Evolutionary conservation across 2,888 invertebrate species (phyloP).

Genomic region (Chironomus riparius): DNA sequence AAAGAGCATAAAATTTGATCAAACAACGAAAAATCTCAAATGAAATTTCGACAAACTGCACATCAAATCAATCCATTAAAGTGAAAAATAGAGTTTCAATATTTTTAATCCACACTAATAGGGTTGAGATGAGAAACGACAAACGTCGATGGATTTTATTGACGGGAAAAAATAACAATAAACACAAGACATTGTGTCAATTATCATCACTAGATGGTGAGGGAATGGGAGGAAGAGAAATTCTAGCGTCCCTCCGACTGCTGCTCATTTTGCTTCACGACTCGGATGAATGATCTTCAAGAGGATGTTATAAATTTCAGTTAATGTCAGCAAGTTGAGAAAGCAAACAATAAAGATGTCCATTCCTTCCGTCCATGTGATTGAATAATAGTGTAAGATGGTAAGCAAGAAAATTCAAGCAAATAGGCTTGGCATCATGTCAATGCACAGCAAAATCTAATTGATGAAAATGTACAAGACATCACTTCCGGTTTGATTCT

Average conservation of each 20-base stretch:
- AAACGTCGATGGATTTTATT: not conserved
- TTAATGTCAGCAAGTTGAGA: conserved; percentile 14
- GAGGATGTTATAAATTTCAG: conserved; percentile 21
- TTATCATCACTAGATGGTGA: conserved; percentile 4
- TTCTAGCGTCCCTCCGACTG: not conserved
- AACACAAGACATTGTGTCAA: conserved; percentile 19
- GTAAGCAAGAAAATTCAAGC: not conserved
- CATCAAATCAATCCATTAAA: no score
- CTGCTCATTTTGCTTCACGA: not conserved
- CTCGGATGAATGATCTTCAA: not conserved
- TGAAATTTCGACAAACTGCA: no score
- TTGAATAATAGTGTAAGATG: not conserved
- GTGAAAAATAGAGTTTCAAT: no score
- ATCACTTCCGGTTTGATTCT: not conserved
- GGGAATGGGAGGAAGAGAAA: not conserved
- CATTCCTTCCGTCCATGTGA: not conserved
- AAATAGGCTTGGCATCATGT: not conserved
- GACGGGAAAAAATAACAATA: conserved; percentile 3
- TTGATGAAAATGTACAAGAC: not conserved
- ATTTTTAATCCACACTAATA: not conserved
- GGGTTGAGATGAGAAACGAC: not conserved
- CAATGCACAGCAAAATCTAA: not conserved
- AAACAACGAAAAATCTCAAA: no score
- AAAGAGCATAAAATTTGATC: no score
- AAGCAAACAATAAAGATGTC: not conserved